phyloP scores from a whole-genome alignment of 1,140 invertebrate genomes.

The Drosophila kurseongensis region DNA sequence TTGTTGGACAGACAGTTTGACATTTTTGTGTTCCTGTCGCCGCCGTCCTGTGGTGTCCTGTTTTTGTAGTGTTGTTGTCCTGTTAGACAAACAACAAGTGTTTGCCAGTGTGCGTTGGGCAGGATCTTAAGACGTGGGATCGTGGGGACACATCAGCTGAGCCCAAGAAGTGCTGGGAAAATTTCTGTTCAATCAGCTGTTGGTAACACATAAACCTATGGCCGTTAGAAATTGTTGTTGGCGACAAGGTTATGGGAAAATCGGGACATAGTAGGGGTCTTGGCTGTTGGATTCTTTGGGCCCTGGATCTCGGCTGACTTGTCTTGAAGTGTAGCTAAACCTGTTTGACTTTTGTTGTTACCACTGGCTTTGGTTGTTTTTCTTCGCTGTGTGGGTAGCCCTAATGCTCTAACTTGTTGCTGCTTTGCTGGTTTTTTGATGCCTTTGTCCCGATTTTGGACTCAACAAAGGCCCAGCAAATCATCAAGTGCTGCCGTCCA shows the following conservation, averaged over 20 bases:
- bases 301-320: slow-evolving; percentile 22
- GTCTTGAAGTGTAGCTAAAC: slow-evolving; percentile 70
- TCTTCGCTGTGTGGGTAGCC: slow-evolving; percentile 34
- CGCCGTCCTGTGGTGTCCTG: slow-evolving; percentile 70
- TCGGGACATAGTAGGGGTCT: slow-evolving; percentile 33
- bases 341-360: slow-evolving; percentile 80
- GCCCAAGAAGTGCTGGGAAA: slow-evolving; percentile 69
- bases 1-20: slow-evolving; percentile 72
- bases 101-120: slow-evolving; percentile 29
- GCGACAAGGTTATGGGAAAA: slow-evolving; percentile 66
- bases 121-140: slow-evolving; percentile 35
- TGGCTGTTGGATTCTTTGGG: background rate
- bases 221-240: slow-evolving; percentile 23
- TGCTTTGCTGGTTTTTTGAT: slow-evolving; percentile 38
- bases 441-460: slow-evolving; percentile 54
- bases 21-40: slow-evolving; percentile 72
- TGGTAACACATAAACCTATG: slow-evolving; percentile 39
- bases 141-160: slow-evolving; percentile 62
- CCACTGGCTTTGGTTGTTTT: slow-evolving; percentile 40
- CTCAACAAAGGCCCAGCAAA: slow-evolving; percentile 70
- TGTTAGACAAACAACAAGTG: slow-evolving; percentile 73
- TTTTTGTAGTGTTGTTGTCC: slow-evolving; percentile 36
- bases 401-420: slow-evolving; percentile 62
- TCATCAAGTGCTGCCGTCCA: slow-evolving; percentile 72
- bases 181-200: slow-evolving; percentile 79